These are phyloP conservation scores for Muscicapa striata DNA, from an alignment of 2,797 vertebrate genomes.

Conservation along the genomic window DNA sequence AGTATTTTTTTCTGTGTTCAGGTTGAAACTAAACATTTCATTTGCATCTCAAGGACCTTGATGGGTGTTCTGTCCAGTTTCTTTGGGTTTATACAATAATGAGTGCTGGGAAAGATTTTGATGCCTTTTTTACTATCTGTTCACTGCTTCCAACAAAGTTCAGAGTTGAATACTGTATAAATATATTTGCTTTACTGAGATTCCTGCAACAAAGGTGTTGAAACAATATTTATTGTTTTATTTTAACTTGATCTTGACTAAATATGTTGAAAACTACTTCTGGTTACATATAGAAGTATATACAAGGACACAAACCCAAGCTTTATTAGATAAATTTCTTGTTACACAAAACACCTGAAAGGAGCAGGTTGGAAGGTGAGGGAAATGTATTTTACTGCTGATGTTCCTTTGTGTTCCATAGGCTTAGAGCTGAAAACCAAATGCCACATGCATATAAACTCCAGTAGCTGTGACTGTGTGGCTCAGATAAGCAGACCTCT, in stretches of 20 bases:
- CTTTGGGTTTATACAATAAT: not conserved
- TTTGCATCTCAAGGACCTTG: not conserved
- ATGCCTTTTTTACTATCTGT: not conserved
- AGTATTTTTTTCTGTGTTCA: not conserved
- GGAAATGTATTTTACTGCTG: not conserved
- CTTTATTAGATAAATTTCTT: not conserved
- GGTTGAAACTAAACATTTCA: not conserved
- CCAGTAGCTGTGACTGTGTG: not conserved
- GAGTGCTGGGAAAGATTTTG: not conserved
- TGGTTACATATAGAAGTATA: not conserved
- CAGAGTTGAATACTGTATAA: not conserved
- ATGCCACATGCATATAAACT: not conserved
- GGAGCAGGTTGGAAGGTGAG: not conserved
- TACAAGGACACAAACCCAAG: not conserved
- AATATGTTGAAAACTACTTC: not conserved
- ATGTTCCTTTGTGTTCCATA: not conserved
- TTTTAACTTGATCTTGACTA: not conserved
- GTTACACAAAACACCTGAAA: not conserved
- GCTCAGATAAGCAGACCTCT: not conserved
- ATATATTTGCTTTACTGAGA: not conserved
- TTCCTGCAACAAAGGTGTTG: not conserved
- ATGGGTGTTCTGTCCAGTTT: not conserved
- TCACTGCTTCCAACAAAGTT: not conserved
- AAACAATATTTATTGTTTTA: not conserved
- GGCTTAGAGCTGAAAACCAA: not conserved